Conservation (phyloP, 2,888 invertebrate genomes). For the Arge pagana region DNA sequence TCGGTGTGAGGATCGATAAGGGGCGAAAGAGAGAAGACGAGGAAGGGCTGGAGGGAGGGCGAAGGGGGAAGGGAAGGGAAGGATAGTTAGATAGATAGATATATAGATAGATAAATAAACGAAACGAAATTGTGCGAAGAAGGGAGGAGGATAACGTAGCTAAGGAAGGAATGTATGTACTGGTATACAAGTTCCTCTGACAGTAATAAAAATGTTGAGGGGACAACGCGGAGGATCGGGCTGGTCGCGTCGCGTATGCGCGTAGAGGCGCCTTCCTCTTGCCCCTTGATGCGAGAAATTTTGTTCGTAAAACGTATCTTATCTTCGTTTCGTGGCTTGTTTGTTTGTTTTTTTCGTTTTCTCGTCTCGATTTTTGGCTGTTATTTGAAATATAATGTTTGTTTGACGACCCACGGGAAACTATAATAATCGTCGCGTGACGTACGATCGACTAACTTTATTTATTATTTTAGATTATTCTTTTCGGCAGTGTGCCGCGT, state of each 20-base stretch:
- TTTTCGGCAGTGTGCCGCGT: constrained; percentile 25
- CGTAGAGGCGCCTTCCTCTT: no score
- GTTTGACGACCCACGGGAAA: constrained; percentile 21
- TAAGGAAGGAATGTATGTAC: constrained; percentile 45
- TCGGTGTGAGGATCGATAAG: constrained; percentile 23
- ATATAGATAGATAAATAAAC: constrained; percentile 1
- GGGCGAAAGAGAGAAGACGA: constrained; percentile 29
- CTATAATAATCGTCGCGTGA: constrained; percentile 27
- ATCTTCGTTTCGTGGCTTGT: constrained; percentile 11
- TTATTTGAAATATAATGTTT: constrained; percentile 16
- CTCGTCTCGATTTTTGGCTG: constrained; percentile 19
- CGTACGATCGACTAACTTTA: constrained; percentile 28
- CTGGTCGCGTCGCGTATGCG: no score
- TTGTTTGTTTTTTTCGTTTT: not conserved
- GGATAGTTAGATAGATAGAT: not conserved
- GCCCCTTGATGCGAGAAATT: no score
- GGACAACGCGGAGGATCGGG: no score
- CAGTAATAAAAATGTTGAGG: no score
- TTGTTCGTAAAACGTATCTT: no score
- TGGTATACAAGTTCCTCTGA: constrained; percentile 80
- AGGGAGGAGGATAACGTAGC: not conserved
- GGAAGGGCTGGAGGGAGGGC: constrained; percentile 5
- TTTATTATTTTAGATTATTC: constrained; percentile 15
- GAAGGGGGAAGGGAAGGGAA: not conserved
- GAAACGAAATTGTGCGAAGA: not conserved